Conservation (phyloP, 2,888 invertebrate species). For the Thecocarcelia acutangulata region DNA sequence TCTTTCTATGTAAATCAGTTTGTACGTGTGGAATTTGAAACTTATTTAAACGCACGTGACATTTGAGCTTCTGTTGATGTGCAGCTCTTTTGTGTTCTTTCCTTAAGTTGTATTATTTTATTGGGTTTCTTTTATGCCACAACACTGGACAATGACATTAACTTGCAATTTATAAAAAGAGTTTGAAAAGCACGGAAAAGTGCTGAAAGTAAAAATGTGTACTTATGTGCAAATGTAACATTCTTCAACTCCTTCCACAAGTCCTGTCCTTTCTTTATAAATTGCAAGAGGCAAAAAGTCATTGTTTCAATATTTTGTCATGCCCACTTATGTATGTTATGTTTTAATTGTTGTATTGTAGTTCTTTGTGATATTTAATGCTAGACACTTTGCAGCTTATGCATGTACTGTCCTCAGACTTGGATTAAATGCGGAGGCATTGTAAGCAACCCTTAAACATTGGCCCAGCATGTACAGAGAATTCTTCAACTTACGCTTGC, state of each 20-base stretch:
- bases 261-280: neutral
- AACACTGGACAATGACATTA: constrained; percentile 49
- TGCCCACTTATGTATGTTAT: neutral
- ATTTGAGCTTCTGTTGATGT: constrained; percentile 45
- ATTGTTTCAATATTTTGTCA: constrained; percentile 32
- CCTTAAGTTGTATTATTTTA: constrained; percentile 28
- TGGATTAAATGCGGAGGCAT: constrained; percentile 33
- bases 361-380: constrained; percentile 35
- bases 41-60: constrained; percentile 59
- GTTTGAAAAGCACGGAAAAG: constrained; percentile 1
- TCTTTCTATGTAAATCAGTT: neutral
- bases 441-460: constrained; percentile 32
- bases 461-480: constrained; percentile 1
- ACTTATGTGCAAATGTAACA: too few relatives aligned
- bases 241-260: neutral
- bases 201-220: constrained; percentile 32
- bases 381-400: constrained; percentile 32
- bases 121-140: constrained; percentile 24
- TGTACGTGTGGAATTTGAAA: constrained; percentile 46
- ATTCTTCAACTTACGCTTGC: constrained; percentile 21
- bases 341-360: constrained; percentile 29
- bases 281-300: constrained; percentile 7
- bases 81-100: constrained; percentile 14
- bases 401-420: constrained; percentile 31
- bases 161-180: neutral